Base-by-base conservation (phyloP, 2,888 invertebrate species). In the Halocaridina rubra region DNA sequence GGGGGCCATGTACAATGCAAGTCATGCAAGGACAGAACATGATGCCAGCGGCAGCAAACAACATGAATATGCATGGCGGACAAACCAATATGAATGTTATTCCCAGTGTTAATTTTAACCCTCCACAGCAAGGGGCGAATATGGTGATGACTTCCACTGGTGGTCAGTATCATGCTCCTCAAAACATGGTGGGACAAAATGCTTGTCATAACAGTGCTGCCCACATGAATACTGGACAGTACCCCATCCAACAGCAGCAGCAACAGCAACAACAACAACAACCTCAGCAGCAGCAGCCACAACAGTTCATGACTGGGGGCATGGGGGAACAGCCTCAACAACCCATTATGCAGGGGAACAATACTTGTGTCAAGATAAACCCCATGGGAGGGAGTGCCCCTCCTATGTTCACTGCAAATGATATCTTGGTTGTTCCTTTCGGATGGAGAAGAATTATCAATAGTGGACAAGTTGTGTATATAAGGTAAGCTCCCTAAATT, bases 381-480 rank as follows among this genome's bases (percentile, higher is more conserved):
- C 53, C 16, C n/a, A 53, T 53, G 53, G 53, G 53, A 10, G 29
- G 67, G 53, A 57, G 69, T 39, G 19, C 82, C 16, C 67, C 78
- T 0, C 67, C 78, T 0, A 57, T 77, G 27, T 71, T 67, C 33
- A 19, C 53, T 29, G 32, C 59, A 8, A 22, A 69, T 19, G 82
- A 78, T 69, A 30, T 82, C 16, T 77, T 85, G 7, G 82, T 87
- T 53, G 87, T 87, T n/a, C 87, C 87, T 16, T 87, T 87, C 67
- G 87, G 87, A 27, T 87, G 87, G 87, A 81, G 82, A 29, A 76
- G 87, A 72, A 67, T 85, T 8, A 53, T 82, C 72, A 81, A 75
- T 57, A 76, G 39, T 53, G 81, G 82, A 10, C 85, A 85, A 57
- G 82, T 85, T 30, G 81, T 87, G 53, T 87, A 87, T 32, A 69